Evolutionary conservation across 2,888 invertebrate genomes (phyloP), one percentile per base, ranked within the genome.

Genomic region (Trichogramma evanescens): DNA sequence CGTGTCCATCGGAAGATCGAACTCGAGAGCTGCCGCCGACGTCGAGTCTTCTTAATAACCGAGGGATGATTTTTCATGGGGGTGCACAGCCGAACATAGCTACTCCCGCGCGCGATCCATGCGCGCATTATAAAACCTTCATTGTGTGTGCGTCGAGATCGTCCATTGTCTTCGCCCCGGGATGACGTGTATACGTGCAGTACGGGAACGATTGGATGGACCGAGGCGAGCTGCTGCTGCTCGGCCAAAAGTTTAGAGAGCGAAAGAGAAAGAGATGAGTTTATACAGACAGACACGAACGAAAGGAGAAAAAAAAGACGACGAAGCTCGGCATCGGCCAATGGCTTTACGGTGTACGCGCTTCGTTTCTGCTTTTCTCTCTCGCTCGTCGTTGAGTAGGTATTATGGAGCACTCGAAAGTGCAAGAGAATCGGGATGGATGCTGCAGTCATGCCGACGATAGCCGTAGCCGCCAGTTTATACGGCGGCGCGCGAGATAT

Each of bases 21-120:
- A 43, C 41, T 9, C 6, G 42, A 13, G 5, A n/a, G 13, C 26
- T 2, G 26, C 26, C 26, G 26, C 26, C 26, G 26, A 1, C 26
- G 3, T 26, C 26, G 26, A 26, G 26, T 38, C 42, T 49, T 63
- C 68, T 70, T 70, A 70, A 71, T 71, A 70, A 70, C 66, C 26
- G 65, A 66, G 69, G 69, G 69, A 69, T 71, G 73, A 71, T 75
- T 73, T 72, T 74, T 74, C 70, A 70, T 65, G 68, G 66, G 57
- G 59, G 63, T 70, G 69, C 72, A 13, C 10, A 6, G 48, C n/a
- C 53, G 72, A 75, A 74, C 74, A 74, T n/a, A 13, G 13, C 66
- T 66, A 46, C 45, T 45, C 69, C 56, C 65, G 65, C 45, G 56
- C 50, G 50, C 58, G 65, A 64, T 71, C 67, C 67, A 66, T 66